Evolutionary conservation across 2,113 vertebrate species (phyloP), one percentile per base, ranked within the genome.

Genomic region (Hemiprocne comata): DNA sequence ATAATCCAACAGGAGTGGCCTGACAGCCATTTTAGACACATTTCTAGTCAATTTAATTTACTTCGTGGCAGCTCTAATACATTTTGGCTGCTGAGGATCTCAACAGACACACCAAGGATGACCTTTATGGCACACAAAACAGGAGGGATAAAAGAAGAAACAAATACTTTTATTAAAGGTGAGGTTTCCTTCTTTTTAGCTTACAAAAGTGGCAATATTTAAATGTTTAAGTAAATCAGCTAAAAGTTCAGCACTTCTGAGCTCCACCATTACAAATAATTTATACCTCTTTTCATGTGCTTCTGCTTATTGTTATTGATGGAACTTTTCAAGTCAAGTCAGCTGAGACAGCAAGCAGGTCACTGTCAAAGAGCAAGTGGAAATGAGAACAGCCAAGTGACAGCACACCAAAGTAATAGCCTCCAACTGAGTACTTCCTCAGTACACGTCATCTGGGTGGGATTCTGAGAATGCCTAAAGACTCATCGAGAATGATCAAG

Each of bases 171-270:
- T 25, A 38, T 78, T 42, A 42, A 82, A 77, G 24, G 44, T 44
- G 48, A 78, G 31, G 20, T 25, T 70, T 76, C 42, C 3, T 40
- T 36, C 31, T 28, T 42, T 51, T 67, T 16, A 65, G 20, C 29
- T 77, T 66, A 55, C 14, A 33, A 11, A 93, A 72, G 20, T 60
- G 28, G 57, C 10, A 74, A 78, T 67, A 81, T 90, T 92, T 82
- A 67, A 62, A 29, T 29, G 28, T 65, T 77, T 64, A 67, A 60
- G n/a, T 55, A 78, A 73, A 86, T 28, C 36, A 90, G 36, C 21
- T 86, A 54, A 55, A 88, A 53, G 20, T 64, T 71, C 80, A 86
- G 76, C 73, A 75, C 24, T 92, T 69, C 76, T 65, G 76, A 85
- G 60, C 8, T 11, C 24, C 54, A 64, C n/a, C 36, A 69, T 40